phyloP scores from a whole-genome alignment of 2,113 vertebrate genomes.

The Cepphus grylle region DNA sequence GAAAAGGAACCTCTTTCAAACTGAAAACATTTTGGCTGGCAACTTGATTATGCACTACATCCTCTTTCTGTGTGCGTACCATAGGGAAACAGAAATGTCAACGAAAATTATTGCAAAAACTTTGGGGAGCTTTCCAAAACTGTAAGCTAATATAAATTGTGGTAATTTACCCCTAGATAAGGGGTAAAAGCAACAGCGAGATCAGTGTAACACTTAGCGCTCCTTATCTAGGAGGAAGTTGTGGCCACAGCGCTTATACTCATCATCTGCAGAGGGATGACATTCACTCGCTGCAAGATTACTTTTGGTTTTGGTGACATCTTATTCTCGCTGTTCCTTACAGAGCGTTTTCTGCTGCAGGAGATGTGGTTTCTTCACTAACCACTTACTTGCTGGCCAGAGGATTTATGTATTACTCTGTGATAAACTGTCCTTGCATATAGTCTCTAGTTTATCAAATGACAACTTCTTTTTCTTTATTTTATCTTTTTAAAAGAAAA shows the following conservation, averaged over 20 bases:
- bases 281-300: not conserved
- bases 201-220: not conserved
- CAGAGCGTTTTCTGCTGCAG: not conserved
- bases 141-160: not conserved
- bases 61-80: not conserved
- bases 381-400: not conserved
- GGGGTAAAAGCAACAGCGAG: not conserved
- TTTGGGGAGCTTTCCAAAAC: not conserved
- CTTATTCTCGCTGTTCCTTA: not conserved
- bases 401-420: not conserved
- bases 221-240: not conserved
- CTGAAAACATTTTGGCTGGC: not conserved
- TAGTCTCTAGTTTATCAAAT: not conserved
- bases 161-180: not conserved
- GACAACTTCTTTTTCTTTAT: not conserved
- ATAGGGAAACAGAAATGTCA: not conserved
- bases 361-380: not conserved
- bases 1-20: not conserved
- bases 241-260: not conserved
- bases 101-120: not conserved
- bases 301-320: not conserved
- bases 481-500: conserved; percentile 22
- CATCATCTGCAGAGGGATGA: not conserved
- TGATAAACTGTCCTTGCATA: conserved; percentile 7
- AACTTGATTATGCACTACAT: not conserved